A percentile compares a stretch with the other conserved stretches of the same genome.
Conservation (phyloP, 2,888 invertebrate genomes). For the Cecidostiba fungosa region DNA sequence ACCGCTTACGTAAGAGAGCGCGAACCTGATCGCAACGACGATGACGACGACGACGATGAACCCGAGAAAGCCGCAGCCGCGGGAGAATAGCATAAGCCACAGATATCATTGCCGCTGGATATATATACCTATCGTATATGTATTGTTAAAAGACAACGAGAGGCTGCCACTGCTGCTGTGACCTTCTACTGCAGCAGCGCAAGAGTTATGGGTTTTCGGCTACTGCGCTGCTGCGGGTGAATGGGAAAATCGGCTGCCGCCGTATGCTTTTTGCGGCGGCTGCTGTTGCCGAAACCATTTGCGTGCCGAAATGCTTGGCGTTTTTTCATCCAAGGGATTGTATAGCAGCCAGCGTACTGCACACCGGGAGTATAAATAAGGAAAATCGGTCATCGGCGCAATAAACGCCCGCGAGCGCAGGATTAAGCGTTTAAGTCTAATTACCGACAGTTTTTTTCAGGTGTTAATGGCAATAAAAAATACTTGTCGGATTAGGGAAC, state of each 20-base stretch:
- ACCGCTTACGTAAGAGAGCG: not conserved
- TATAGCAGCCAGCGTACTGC: not conserved
- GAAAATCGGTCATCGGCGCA: not conserved
- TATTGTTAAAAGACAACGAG: not conserved
- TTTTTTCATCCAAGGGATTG: not conserved
- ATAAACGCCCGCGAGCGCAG: not conserved
- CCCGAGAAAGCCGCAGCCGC: not conserved
- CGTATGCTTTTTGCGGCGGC: not conserved
- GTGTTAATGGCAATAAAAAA: not conserved
- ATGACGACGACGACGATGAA: not conserved
- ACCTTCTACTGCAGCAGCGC: not conserved
- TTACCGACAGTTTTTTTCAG: not conserved
- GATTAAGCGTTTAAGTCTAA: conserved; percentile 17
- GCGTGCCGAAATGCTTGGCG: not conserved
- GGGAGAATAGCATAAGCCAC: not conserved
- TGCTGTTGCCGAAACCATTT: not conserved
- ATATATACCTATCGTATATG: not conserved
- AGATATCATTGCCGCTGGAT: not conserved
- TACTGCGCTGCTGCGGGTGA: not conserved
- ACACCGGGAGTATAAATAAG: not conserved
- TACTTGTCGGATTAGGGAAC: not conserved
- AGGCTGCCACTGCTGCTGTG: not conserved
- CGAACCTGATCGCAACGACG: not conserved
- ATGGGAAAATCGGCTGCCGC: not conserved
- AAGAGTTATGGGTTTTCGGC: conserved; percentile 7